These are phyloP conservation scores for Silurus aristotelis DNA, from an alignment of 2,797 vertebrate species.

Conservation along the genomic window DNA sequence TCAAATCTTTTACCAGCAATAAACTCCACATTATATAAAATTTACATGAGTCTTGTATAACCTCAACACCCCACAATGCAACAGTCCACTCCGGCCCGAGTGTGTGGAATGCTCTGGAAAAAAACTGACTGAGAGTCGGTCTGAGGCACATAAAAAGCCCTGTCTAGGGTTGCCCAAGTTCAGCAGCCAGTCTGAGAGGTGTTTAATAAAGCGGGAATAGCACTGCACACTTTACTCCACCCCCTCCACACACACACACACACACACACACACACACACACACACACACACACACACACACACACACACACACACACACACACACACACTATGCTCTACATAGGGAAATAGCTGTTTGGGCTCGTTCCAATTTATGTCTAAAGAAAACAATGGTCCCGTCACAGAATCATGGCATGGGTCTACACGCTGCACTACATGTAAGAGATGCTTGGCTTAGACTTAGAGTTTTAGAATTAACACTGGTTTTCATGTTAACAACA, in stretches of 20 bases:
- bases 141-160: constrained; percentile 23
- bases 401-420: constrained; percentile 31
- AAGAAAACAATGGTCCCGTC: constrained; percentile 44
- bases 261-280: too few species aligned
- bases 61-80: background rate
- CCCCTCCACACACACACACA: too few species aligned
- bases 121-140: background rate
- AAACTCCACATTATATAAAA: background rate
- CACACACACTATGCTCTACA: constrained; percentile 4
- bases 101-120: constrained; percentile 3
- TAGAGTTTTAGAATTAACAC: background rate
- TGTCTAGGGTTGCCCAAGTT: constrained; percentile 10
- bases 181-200: constrained; percentile 32
- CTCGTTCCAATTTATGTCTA: constrained; percentile 38
- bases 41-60: constrained; percentile 17
- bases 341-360: constrained; percentile 32
- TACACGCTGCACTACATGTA: background rate
- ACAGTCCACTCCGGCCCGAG: background rate
- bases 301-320: background rate
- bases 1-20: background rate
- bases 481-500: background rate
- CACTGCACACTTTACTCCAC: constrained; percentile 19
- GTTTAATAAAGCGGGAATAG: constrained; percentile 47
- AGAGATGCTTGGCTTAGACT: background rate
- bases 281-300: background rate